Conservation (phyloP, 1,140 invertebrate species). For the Drosophila pseudoananassae region DNA sequence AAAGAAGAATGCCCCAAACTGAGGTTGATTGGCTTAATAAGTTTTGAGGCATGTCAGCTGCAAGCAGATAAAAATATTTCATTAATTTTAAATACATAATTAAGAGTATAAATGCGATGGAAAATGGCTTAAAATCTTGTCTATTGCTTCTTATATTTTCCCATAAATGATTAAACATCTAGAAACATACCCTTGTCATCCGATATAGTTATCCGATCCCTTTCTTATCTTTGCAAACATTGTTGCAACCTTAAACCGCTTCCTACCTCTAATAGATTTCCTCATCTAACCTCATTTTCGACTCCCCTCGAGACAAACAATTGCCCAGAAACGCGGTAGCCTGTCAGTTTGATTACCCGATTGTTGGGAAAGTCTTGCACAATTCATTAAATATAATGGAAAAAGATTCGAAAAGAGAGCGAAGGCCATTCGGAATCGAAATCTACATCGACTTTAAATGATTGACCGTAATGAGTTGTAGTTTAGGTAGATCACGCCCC, state of each 20-base stretch:
- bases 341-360: conserved; percentile 61
- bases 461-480: conserved; percentile 65
- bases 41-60: not conserved
- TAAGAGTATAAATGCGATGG: not conserved
- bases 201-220: conserved; percentile 30
- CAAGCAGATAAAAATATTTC: not conserved
- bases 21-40: not conserved
- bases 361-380: conserved; percentile 51
- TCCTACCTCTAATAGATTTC: conserved; percentile 18
- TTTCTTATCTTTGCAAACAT: conserved; percentile 22
- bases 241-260: conserved; percentile 32
- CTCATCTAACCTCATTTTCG: conserved; percentile 44
- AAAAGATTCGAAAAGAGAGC: conserved; percentile 4
- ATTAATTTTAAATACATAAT: not conserved
- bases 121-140: too few species aligned
- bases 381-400: conserved; percentile 5
- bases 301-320: conserved; percentile 54
- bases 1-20: conserved; percentile 4
- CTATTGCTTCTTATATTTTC: not conserved
- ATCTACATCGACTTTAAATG: conserved; percentile 39
- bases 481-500: conserved; percentile 73
- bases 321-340: conserved; percentile 53
- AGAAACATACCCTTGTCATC: conserved; percentile 10
- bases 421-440: conserved; percentile 6
- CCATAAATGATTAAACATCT: not conserved